phyloP scores from a whole-genome alignment of 2,797 vertebrate species.

The Philypnodon macrostomus region DNA sequence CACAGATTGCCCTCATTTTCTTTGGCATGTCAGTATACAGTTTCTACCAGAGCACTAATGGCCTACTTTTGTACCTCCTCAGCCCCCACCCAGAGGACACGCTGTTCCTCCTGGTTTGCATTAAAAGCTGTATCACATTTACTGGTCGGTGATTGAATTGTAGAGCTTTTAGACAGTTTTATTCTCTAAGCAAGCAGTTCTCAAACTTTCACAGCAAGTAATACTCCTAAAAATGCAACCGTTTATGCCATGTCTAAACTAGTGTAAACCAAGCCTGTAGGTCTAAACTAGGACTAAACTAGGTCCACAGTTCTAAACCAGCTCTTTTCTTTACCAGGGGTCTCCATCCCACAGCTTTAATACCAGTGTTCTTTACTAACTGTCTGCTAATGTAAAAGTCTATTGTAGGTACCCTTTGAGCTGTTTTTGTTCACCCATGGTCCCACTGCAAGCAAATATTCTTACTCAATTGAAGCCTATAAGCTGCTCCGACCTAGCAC shows the following conservation, averaged over 20 bases:
- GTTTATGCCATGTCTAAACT: too few species aligned
- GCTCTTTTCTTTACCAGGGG: too few species aligned
- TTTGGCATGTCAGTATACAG: slow-evolving; percentile 48
- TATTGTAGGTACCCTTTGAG: slow-evolving; percentile 38
- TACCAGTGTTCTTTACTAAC: too few species aligned
- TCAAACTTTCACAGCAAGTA: too few species aligned
- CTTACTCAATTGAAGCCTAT: slow-evolving; percentile 38
- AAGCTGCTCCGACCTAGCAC: slow-evolving; percentile 54
- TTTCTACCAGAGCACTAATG: slow-evolving; percentile 56
- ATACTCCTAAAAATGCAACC: too few species aligned
- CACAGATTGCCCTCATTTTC: slow-evolving; percentile 64
- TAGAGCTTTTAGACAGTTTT: too few species aligned
- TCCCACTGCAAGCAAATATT: slow-evolving; percentile 51
- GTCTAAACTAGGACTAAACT: too few species aligned
- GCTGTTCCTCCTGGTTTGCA: slow-evolving; percentile 11
- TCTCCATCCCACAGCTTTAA: too few species aligned
- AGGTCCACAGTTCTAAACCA: too few species aligned
- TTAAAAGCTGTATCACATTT: slow-evolving; percentile 19
- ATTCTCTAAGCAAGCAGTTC: too few species aligned
- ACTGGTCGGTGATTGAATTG: too few species aligned
- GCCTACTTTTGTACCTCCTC: slow-evolving; percentile 62
- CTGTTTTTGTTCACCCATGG: slow-evolving; percentile 34
- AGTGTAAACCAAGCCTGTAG: too few species aligned
- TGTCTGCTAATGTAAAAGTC: slow-evolving; percentile 9
- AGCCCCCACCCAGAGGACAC: slow-evolving; percentile 1